phyloP scores from a whole-genome alignment of 2,888 invertebrate genomes.

The Tethea ocularis region DNA sequence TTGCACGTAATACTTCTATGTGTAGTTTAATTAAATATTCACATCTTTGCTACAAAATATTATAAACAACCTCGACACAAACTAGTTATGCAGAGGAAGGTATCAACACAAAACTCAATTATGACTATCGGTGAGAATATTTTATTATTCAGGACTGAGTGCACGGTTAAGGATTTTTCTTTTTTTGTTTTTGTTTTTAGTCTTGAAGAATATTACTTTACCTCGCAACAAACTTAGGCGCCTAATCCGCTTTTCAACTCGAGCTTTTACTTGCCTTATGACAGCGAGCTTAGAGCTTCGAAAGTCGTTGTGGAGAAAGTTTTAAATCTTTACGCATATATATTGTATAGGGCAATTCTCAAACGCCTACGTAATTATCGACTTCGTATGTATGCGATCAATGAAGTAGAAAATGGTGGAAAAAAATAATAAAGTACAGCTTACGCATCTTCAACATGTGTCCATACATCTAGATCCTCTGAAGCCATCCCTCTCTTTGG shows the following conservation, averaged over 20 bases:
- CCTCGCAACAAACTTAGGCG: conserved; percentile 76
- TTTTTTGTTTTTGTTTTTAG: conserved; percentile 62
- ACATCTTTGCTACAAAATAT: not conserved
- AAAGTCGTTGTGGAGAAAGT: conserved; percentile 67
- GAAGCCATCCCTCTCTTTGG: conserved; percentile 66
- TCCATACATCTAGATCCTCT: conserved; percentile 66
- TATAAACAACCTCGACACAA: not conserved
- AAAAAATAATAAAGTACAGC: conserved; percentile 61
- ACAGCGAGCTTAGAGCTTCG: conserved; percentile 70
- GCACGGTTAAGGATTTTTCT: conserved; percentile 56
- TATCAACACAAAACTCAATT: conserved; percentile 48
- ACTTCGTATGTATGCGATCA: not conserved
- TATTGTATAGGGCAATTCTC: conserved; percentile 30
- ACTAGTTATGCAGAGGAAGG: conserved; percentile 13
- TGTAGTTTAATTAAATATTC: not conserved
- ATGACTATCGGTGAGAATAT: conserved; percentile 45
- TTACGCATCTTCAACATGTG: conserved; percentile 63
- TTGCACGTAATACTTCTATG: conserved; percentile 11
- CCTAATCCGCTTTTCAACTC: conserved; percentile 78
- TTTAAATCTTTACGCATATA: conserved; percentile 68
- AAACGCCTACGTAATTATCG: conserved; percentile 8
- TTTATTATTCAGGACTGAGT: conserved; percentile 63
- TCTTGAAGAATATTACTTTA: conserved; percentile 73
- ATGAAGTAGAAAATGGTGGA: not conserved
- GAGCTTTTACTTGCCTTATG: conserved; percentile 77